These are phyloP conservation scores for Xyrichtys novacula DNA, from an alignment of 2,797 vertebrate genomes.

Conservation along the genomic window DNA sequence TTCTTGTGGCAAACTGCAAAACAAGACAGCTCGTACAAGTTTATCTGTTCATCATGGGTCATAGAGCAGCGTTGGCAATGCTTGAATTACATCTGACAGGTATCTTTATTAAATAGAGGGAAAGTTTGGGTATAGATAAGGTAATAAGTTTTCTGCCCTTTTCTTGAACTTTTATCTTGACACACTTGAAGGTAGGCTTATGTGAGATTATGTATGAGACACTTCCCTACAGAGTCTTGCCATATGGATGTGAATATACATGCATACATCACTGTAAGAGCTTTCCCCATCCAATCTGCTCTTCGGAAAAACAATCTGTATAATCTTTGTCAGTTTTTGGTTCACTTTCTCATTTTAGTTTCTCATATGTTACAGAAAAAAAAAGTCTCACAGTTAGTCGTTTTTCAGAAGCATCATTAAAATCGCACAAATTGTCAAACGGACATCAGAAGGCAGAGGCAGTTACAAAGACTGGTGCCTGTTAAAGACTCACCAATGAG, in stretches of 20 bases:
- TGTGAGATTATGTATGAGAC: constrained; percentile 33
- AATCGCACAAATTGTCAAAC: constrained; percentile 28
- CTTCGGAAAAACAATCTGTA: constrained; percentile 7
- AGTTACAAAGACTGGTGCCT: constrained; percentile 39
- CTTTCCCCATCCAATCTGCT: background rate
- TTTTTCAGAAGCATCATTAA: constrained; percentile 2
- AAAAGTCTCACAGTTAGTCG: background rate
- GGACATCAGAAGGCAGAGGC: constrained; percentile 23
- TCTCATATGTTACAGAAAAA: background rate
- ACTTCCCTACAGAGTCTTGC: background rate
- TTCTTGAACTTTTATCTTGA: constrained; percentile 17
- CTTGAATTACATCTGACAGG: background rate
- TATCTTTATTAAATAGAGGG: background rate
- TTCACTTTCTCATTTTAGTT: background rate
- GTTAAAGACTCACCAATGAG: constrained; percentile 23
- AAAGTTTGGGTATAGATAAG: background rate
- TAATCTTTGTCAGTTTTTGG: background rate
- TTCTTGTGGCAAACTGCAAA: background rate
- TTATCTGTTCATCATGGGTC: background rate
- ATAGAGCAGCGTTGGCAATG: background rate
- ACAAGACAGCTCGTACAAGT: too few relatives aligned
- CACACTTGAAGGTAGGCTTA: constrained; percentile 12
- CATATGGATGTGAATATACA: constrained; percentile 6
- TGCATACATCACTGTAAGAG: constrained; percentile 6
- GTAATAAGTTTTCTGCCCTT: constrained; percentile 17